Evolutionary conservation across 2,797 vertebrate genomes (phyloP).

Genomic region (Sebastes jordani): DNA sequence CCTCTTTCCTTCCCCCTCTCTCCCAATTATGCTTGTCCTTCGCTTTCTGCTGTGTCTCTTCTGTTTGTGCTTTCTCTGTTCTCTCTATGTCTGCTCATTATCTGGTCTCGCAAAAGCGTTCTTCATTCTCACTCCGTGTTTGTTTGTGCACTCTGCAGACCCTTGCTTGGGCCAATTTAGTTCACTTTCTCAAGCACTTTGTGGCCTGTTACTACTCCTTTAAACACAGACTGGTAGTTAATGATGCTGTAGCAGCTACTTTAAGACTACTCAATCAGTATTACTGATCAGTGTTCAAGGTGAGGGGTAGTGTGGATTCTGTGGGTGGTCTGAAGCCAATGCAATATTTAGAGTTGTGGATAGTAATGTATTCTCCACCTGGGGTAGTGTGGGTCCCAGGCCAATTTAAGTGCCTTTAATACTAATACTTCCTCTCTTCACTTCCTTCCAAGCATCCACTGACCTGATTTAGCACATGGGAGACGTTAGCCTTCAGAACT

Average conservation of each 20-base stretch:
- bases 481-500: not conserved
- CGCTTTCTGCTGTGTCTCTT: not conserved
- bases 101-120: not conserved
- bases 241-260: not conserved
- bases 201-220: not conserved
- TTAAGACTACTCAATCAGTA: not conserved
- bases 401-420: not conserved
- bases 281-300: not conserved
- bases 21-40: not conserved
- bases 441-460: not conserved
- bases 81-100: slow-evolving; percentile 26
- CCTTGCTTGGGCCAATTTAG: slow-evolving; percentile 11
- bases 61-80: not conserved
- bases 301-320: not conserved
- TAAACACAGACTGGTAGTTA: not conserved
- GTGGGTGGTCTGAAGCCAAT: not conserved
- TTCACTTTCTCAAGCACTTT: not conserved
- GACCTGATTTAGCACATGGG: not conserved
- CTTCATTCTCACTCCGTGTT: not conserved
- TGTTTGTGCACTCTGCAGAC: not conserved
- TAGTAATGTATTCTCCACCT: not conserved
- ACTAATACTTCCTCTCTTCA: not conserved
- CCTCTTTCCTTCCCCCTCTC: not conserved
- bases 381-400: not conserved
- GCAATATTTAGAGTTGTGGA: not conserved